Evolutionary conservation across 2,888 invertebrate genomes (phyloP).

Genomic region (Pachymerium ferrugineum): DNA sequence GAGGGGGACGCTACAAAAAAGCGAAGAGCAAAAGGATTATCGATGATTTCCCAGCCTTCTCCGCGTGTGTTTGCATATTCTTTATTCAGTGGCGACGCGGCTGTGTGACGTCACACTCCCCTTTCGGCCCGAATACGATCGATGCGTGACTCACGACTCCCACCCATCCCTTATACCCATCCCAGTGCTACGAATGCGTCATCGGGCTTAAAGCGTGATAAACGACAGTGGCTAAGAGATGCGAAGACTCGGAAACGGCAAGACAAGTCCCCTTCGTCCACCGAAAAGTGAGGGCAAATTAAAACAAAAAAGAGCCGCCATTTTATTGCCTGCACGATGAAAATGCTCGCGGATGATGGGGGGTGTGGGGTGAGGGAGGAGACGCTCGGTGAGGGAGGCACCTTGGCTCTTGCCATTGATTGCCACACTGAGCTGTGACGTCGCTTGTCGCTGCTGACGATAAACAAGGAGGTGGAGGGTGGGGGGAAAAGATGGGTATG

Average conservation of each 20-base stretch:
- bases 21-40: conserved; percentile 12
- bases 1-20: background rate
- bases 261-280: background rate
- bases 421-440: conserved; percentile 27
- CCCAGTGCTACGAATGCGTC: background rate
- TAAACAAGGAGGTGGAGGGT: conserved; percentile 30
- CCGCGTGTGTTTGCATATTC: conserved; percentile 23
- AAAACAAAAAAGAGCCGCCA: background rate
- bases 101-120: conserved; percentile 14
- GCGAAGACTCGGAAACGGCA: background rate
- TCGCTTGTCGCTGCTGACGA: conserved; percentile 27
- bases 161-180: conserved; percentile 20
- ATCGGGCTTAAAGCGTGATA: conserved; percentile 21
- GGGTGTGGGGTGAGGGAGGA: background rate
- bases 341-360: background rate
- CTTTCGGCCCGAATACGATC: conserved; percentile 19
- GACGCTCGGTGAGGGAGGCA: conserved; percentile 30
- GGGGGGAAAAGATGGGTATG: conserved; percentile 25
- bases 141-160: conserved; percentile 27
- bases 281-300: background rate
- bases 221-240: conserved; percentile 4
- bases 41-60: conserved; percentile 25
- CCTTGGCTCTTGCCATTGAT: conserved; percentile 31
- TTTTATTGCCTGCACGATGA: conserved; percentile 11
- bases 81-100: conserved; percentile 27